Base-by-base conservation (phyloP, 2,888 invertebrate species). In the Spisula subtruncata region DNA sequence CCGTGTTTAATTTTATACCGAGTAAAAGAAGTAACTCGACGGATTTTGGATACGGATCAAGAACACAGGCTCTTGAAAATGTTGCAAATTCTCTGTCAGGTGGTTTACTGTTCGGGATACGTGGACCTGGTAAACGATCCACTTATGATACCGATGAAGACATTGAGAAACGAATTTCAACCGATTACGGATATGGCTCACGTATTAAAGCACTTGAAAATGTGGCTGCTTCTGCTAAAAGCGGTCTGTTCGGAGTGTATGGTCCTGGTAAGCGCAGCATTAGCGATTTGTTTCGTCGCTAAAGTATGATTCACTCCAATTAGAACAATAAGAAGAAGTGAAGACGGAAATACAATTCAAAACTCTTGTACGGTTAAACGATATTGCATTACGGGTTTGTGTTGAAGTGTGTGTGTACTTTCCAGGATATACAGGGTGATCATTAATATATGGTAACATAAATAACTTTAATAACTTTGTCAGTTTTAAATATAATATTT, bases 111-210 rank as follows among this genome's bases (percentile, higher is more conserved):
- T 81, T 54, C 51, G 87, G 82, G 29, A 5, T 51, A n/a, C n/a
- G 48, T n/a, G 85, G 85, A 18, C 85, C 85, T 20, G 80, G 85
- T 51, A 87, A 87, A 54, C 32, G 87, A 48, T 46, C 66, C 2
- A 46, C 0, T 54, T 12, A 51, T 20, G 0, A 12, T 56, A 35
- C 60, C 25, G 56, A 56, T 6, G 14, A 82, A 16, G 32, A 82
- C 25, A 32, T 80, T 56, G 16, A 41, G 1, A 86, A 87, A 56
- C 87, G 87, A 2, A 35, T 83, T 14, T 0, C 83, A 29, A 35
- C 82, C 8, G 87, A 87, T 48, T 87, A 46, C 29, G 87, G 87
- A 14, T 88, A 88, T 48, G 87, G 87, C 0, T 88, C 87, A 35
- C 51, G 87, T n/a, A 14, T 79, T 14, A 83, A 83, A 80, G 87